Evolutionary conservation across 2,888 invertebrate genomes (phyloP).

Genomic region (Agapostemon virescens): DNA sequence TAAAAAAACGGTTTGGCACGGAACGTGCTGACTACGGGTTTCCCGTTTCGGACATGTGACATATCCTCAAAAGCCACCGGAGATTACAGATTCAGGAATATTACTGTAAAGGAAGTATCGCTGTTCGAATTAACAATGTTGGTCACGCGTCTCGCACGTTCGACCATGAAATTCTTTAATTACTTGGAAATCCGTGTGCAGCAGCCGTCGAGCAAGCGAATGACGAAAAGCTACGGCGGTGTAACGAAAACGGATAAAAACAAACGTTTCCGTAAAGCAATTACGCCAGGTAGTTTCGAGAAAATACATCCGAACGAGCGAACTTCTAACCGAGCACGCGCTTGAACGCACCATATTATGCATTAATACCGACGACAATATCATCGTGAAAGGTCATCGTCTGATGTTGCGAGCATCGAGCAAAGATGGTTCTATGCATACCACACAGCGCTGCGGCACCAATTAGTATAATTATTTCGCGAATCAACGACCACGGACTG

Average conservation of each 20-base stretch:
- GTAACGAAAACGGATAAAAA: not conserved
- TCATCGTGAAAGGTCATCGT: constrained; percentile 68
- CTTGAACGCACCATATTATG: constrained; percentile 42
- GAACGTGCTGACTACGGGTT: not conserved
- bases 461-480: constrained; percentile 42
- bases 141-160: not conserved
- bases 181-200: not conserved
- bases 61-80: not conserved
- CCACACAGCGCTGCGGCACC: constrained; percentile 52
- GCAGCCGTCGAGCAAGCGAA: not conserved
- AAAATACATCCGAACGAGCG: constrained; percentile 29
- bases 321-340: constrained; percentile 28
- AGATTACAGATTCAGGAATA: not conserved
- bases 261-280: not conserved
- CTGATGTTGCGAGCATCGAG: constrained; percentile 64
- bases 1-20: too few relatives aligned
- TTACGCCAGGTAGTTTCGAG: constrained; percentile 16
- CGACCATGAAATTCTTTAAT: constrained; percentile 28
- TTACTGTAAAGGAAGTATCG: not conserved
- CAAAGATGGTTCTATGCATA: constrained; percentile 56
- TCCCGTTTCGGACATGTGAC: not conserved
- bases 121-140: not conserved
- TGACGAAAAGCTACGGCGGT: not conserved
- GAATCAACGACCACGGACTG: not conserved
- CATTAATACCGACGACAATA: constrained; percentile 59